These are phyloP conservation scores for Pithys albifrons DNA, from an alignment of 2,113 vertebrate genomes.

Conservation along the genomic window DNA sequence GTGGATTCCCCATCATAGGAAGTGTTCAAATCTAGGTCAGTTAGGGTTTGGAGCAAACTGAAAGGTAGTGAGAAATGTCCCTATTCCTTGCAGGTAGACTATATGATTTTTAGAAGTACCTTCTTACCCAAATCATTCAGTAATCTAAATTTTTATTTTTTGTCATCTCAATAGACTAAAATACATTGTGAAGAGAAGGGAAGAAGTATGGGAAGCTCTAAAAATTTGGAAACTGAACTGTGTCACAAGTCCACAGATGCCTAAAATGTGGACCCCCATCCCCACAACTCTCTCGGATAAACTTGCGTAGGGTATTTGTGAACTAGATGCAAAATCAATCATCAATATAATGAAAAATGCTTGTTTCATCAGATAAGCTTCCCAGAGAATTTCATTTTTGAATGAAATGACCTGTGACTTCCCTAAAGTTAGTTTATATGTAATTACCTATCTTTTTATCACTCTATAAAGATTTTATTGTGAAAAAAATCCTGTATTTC, in stretches of 20 bases:
- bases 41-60: background rate
- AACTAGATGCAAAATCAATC: background rate
- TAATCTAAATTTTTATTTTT: background rate
- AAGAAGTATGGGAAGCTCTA: background rate
- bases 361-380: background rate
- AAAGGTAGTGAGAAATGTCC: background rate
- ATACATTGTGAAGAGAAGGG: background rate
- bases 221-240: background rate
- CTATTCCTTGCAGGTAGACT: background rate
- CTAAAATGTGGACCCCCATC: background rate
- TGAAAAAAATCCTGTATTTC: background rate
- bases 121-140: background rate
- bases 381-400: background rate
- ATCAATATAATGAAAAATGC: background rate
- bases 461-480: background rate
- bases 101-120: background rate
- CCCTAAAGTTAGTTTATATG: background rate
- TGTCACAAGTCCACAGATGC: background rate
- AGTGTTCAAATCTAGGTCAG: background rate
- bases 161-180: background rate
- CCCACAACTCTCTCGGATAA: background rate
- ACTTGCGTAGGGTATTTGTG: background rate
- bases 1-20: background rate
- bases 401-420: background rate
- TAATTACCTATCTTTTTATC: background rate